Base-by-base conservation (phyloP, 2,797 vertebrate species). In the Emys orbicularis region DNA sequence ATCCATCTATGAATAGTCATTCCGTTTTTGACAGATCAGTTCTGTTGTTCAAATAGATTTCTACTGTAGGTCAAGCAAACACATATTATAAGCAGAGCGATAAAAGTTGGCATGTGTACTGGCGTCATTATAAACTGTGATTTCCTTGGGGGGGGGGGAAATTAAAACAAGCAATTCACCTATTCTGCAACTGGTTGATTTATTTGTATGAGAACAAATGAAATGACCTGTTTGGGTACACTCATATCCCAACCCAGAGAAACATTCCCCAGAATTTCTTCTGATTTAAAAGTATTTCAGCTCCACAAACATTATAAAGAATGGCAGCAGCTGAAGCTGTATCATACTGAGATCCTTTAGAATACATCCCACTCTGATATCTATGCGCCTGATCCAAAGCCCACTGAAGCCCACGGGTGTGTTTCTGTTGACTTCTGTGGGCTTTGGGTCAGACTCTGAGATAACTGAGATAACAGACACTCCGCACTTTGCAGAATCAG, bases 31-130 rank as follows among this genome's bases (percentile, higher is more conserved):
- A 94, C 96, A 95, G 94, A 90, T 92, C 50, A 92, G 80, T 34
- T 96, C 65, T 90, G 83, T 52, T 92, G 91, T 92, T 82, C 90
- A 91, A 81, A 12, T 81, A 44, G 47, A 85, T 96, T 31, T 93
- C 87, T 87, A 86, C 90, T 91, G 89, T 94, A 95, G 81, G 84
- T 96, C 77, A 86, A 86, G 84, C 87, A 97, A 94, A 92, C 85
- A 34, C 44, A 49, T 96, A 91, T 95, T 76, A 86, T 57, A 90
- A 89, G 79, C 86, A 94, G 93, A 93, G 90, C 72, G 95, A 83
- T 80, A 86, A 94, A 86, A 94, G 92, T 59, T 83, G 92, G 77
- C 86, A 77, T 52, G 84, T 93, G 52, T 86, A 89, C 81, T 82
- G 91, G n/a, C 54, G 87, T 89, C 72, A 56, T 49, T n/a, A 49